A percentile compares a stretch with the other conserved stretches of the same genome.
These are phyloP conservation scores for Tachysurus vachellii DNA, from an alignment of 2,113 vertebrate species.

Conservation along the genomic window DNA sequence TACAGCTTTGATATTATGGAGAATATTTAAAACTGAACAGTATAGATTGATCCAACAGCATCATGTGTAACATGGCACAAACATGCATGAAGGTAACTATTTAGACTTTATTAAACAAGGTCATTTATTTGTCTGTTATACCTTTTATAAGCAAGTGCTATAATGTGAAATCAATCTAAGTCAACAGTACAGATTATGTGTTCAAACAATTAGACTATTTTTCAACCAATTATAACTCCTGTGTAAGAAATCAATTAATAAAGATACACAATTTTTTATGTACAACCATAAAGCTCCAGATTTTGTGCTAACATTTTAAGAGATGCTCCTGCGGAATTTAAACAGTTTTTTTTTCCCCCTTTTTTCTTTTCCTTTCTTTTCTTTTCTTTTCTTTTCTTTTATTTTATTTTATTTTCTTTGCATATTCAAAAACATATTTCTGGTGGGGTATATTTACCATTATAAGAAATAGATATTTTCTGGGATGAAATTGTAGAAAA, in stretches of 20 bases:
- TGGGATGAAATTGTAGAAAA: background rate
- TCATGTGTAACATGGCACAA: background rate
- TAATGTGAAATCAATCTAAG: background rate
- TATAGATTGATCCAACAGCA: background rate
- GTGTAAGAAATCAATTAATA: background rate
- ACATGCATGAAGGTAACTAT: background rate
- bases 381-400: too few species aligned
- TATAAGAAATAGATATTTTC: background rate
- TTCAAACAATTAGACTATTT: background rate
- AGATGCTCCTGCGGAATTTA: background rate
- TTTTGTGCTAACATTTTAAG: background rate
- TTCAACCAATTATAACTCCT: background rate
- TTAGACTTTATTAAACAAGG: background rate
- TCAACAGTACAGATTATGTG: background rate
- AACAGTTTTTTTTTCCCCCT: too few species aligned
- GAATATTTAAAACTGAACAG: constrained; percentile 12
- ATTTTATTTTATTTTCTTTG: background rate
- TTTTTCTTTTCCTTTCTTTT: too few species aligned
- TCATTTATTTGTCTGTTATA: background rate
- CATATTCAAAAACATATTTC: background rate
- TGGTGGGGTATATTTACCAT: background rate
- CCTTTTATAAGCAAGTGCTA: background rate
- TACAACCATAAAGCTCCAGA: background rate
- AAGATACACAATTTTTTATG: background rate
- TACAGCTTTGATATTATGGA: constrained; percentile 16